Evolutionary conservation across 2,888 invertebrate genomes (phyloP).

Genomic region (Anoncus sp.): DNA sequence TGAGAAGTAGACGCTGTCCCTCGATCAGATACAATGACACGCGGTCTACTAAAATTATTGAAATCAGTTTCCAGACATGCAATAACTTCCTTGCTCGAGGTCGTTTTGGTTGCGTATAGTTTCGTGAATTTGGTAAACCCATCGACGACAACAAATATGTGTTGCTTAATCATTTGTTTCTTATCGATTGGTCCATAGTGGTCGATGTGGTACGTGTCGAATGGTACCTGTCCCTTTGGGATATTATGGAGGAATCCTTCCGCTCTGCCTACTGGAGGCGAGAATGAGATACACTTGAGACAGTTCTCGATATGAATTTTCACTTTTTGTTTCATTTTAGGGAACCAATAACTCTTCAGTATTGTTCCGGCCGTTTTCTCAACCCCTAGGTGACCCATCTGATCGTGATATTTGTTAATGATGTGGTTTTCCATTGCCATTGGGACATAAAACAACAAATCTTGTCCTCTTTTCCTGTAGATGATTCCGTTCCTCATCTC

Average conservation of each 20-base stretch:
- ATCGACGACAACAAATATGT: slow-evolving; percentile 47
- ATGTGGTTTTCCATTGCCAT: no score
- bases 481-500: not conserved
- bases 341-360: no score
- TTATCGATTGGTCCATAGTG: slow-evolving; percentile 43
- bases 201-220: slow-evolving; percentile 51
- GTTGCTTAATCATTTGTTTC: slow-evolving; percentile 18
- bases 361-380: not conserved
- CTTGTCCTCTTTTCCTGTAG: not conserved
- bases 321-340: no score
- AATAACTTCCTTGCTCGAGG: not conserved
- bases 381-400: not conserved
- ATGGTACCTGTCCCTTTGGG: not conserved
- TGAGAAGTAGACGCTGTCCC: slow-evolving; percentile 18
- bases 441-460: not conserved
- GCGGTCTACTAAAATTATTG: slow-evolving; percentile 27
- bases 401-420: not conserved
- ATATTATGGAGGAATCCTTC: not conserved
- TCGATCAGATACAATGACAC: slow-evolving; percentile 23
- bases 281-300: no score
- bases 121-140: slow-evolving; percentile 47
- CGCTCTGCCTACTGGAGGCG: no score
- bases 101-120: slow-evolving; percentile 42
- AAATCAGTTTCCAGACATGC: no score
- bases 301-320: no score